These are phyloP conservation scores for Protophormia terraenovae DNA, from an alignment of 2,888 invertebrate species.

Conservation along the genomic window DNA sequence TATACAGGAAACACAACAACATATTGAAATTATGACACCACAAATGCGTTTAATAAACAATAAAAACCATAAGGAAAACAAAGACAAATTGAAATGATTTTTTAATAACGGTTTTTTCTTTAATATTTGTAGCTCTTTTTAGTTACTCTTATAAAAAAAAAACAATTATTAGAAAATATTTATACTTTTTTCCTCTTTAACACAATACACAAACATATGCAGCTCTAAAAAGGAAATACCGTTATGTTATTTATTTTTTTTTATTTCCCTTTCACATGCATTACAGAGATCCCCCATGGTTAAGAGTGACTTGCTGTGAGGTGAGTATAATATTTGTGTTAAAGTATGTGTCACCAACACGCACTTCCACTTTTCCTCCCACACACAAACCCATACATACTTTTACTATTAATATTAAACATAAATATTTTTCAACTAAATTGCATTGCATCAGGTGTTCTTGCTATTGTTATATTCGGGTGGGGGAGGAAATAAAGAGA, in stretches of 20 bases:
- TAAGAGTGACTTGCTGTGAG: not conserved
- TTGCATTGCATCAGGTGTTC: constrained; percentile 14
- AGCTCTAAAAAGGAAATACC: not conserved
- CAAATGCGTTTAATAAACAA: not conserved
- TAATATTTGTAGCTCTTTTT: not conserved
- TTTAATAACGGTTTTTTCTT: not conserved
- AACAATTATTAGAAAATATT: too few relatives aligned
- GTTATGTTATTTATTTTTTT: too few relatives aligned
- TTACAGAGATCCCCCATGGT: not conserved
- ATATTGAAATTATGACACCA: constrained; percentile 44
- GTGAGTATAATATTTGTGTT: not conserved
- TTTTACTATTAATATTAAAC: not conserved
- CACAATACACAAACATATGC: too few relatives aligned
- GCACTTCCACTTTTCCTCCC: not conserved
- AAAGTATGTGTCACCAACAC: not conserved
- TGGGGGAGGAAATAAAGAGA: not conserved
- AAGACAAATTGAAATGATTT: not conserved
- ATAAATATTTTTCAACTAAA: constrained; percentile 12
- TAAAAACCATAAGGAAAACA: not conserved
- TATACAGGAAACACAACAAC: constrained; percentile 16
- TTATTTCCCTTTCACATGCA: not conserved
- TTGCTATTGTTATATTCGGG: not conserved
- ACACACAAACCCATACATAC: not conserved
- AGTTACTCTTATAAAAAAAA: too few relatives aligned
- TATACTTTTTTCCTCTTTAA: too few relatives aligned